Conservation (phyloP, 2,113 vertebrate genomes). For the Corythaixoides concolor region DNA sequence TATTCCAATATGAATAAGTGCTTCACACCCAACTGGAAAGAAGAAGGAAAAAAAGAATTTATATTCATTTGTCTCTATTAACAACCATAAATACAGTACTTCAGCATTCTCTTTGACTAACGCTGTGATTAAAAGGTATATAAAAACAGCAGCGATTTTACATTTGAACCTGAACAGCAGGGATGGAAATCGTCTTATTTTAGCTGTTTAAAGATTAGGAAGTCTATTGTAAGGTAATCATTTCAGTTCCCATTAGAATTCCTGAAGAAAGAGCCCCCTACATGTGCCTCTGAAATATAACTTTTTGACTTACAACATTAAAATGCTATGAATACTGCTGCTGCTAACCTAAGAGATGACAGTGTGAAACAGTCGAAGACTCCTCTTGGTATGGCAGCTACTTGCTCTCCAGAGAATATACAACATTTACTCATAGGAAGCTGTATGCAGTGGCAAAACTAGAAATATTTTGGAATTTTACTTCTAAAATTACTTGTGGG, state of each 20-base stretch:
- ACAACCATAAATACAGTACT: neutral
- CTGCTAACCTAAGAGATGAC: neutral
- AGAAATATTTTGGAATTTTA: neutral
- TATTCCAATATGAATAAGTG: neutral
- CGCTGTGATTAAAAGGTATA: neutral
- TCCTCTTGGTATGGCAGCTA: neutral
- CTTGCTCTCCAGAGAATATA: neutral
- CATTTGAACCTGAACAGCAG: neutral
- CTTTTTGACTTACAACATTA: neutral
- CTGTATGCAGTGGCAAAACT: neutral
- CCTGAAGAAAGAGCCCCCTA: neutral
- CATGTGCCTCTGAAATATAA: neutral
- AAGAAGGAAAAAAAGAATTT: neutral
- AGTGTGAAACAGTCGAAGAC: neutral
- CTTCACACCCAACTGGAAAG: neutral
- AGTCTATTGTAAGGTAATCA: neutral
- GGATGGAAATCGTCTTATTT: neutral
- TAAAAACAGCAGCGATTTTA: neutral
- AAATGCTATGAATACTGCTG: neutral
- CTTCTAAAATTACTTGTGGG: neutral
- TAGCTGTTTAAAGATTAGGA: neutral
- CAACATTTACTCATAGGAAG: neutral
- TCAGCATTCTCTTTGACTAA: neutral
- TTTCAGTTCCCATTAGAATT: neutral
- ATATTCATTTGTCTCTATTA: neutral